phyloP scores from a whole-genome alignment of 2,888 invertebrate species.

The Slavum lentiscoides region DNA sequence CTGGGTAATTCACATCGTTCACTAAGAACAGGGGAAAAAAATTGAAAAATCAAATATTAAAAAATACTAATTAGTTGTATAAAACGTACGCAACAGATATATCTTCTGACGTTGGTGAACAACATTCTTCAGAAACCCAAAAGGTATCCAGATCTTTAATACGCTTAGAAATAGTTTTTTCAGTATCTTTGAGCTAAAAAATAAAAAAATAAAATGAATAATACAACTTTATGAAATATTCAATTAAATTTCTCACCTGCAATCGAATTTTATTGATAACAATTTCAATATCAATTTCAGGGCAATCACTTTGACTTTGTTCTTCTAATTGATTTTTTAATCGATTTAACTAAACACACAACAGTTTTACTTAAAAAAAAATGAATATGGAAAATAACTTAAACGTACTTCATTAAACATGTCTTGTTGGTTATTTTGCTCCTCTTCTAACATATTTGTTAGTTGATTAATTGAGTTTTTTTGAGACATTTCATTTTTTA shows the following conservation, averaged over 20 bases:
- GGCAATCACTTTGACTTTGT: conserved; percentile 12
- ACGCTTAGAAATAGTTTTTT: conserved; percentile 41
- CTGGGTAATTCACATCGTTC: conserved; percentile 41
- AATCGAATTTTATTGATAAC: conserved; percentile 41
- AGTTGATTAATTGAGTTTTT: conserved; percentile 24
- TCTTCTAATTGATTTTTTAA: conserved; percentile 34
- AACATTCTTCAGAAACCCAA: conserved; percentile 44
- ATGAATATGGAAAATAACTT: not conserved
- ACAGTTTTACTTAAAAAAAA: not conserved
- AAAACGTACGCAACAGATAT: conserved; percentile 50
- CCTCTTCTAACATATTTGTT: conserved; percentile 34
- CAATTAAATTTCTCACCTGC: conserved; percentile 2
- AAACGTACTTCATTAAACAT: conserved; percentile 36
- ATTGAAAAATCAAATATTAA: not conserved
- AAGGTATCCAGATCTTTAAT: conserved; percentile 49
- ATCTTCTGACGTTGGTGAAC: conserved; percentile 44
- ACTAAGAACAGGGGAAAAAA: not conserved
- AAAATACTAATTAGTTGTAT: not conserved
- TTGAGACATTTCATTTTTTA: conserved; percentile 39
- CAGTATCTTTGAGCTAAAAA: conserved; percentile 45
- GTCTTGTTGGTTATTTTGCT: conserved; percentile 39
- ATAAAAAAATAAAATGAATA: not conserved
- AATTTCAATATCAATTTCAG: conserved; percentile 45
- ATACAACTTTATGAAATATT: not conserved
- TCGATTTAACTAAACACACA: conserved; percentile 16